Conservation (phyloP, 1,140 invertebrate genomes). For the Dendrolimus punctatus region DNA sequence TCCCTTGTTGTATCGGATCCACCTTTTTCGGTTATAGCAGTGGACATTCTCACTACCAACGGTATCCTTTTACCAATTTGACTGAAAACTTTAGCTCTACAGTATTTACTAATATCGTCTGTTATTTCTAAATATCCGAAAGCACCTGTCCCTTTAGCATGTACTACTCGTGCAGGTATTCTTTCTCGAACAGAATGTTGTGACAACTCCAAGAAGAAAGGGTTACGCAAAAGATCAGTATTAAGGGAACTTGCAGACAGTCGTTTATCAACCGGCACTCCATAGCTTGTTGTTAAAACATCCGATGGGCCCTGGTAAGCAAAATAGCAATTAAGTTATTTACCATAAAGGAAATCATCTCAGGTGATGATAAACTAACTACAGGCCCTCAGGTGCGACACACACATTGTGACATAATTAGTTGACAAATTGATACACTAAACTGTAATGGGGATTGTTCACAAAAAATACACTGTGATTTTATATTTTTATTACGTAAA, state of each 20-base stretch:
- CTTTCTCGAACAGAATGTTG: conserved; percentile 92
- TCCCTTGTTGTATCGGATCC: conserved; percentile 86
- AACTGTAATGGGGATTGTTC: too few species aligned
- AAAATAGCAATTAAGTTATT: conserved; percentile 12
- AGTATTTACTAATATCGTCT: conserved; percentile 90
- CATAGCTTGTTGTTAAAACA: conserved; percentile 81
- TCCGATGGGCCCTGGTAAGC: conserved; percentile 86
- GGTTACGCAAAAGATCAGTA: conserved; percentile 71
- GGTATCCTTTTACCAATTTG: conserved; percentile 89
- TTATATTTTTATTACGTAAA: too few species aligned
- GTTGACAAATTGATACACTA: too few species aligned
- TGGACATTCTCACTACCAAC: conserved; percentile 81
- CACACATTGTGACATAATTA: too few species aligned
- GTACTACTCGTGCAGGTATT: conserved; percentile 95
- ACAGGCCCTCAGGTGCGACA: too few species aligned
- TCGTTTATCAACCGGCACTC: neutral
- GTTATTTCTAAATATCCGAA: conserved; percentile 97
- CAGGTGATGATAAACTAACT: too few species aligned
- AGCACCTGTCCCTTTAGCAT: conserved; percentile 95
- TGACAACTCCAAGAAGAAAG: conserved; percentile 88
- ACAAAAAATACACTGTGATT: too few species aligned
- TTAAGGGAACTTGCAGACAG: neutral
- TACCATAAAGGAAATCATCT: too few species aligned
- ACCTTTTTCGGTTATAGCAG: conserved; percentile 90
- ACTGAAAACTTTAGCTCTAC: conserved; percentile 89